These are phyloP conservation scores for Sula dactylatra DNA, from an alignment of 2,113 vertebrate species.

Conservation along the genomic window DNA sequence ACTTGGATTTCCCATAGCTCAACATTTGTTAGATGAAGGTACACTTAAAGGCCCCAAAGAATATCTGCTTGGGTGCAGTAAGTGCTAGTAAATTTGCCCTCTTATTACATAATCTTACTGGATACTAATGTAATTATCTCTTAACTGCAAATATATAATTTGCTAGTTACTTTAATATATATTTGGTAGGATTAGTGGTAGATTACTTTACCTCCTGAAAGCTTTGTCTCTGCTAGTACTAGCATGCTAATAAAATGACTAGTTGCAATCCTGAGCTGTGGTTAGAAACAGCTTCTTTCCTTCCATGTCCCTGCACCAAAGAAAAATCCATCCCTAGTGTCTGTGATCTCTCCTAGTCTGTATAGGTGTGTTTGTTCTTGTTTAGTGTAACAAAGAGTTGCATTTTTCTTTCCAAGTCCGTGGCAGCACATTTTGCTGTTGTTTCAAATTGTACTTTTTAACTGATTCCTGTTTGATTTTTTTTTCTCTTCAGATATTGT, in stretches of 20 bases:
- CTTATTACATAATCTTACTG: neutral
- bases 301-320: neutral
- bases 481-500: neutral
- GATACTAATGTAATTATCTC: neutral
- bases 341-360: neutral
- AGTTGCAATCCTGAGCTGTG: neutral
- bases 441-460: neutral
- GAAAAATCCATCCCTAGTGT: neutral
- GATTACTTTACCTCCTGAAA: neutral
- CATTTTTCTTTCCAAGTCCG: neutral
- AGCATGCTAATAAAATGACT: neutral
- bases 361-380: neutral
- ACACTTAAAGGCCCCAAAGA: neutral
- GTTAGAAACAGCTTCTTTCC: neutral
- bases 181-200: neutral
- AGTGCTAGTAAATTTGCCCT: neutral
- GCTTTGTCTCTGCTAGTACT: neutral
- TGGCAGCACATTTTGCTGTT: neutral
- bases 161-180: neutral
- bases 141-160: neutral
- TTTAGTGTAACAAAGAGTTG: neutral
- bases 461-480: neutral
- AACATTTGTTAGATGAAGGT: neutral
- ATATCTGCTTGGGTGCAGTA: neutral
- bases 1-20: neutral